Base-by-base conservation (phyloP, 1,140 invertebrate species). In the Leguminivora glycinivorella region DNA sequence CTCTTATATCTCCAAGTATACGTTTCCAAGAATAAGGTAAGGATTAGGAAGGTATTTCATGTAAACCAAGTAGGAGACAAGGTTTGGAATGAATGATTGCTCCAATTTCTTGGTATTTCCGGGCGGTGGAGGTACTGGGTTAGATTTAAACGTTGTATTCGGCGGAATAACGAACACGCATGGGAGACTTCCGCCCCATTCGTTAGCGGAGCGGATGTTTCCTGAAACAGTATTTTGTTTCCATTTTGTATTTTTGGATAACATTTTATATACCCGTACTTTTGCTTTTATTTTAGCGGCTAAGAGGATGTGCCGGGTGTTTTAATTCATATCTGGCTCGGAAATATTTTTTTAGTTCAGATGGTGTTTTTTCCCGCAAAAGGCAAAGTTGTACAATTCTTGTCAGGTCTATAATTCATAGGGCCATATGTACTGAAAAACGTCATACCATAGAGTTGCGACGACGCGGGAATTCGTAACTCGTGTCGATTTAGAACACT, bases 71-170 rank as follows among this genome's bases (percentile, higher is more conserved):
- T 72, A 43, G 31, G 56, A 68, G 72, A 81, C 76, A 83, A 82
- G 73, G 72, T 76, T 69, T 14, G 72, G 77, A 80, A 83, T 82
- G 82, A 83, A 83, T 83, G 72, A 80, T 52, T 66, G 69, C 56
- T 60, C 22, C 22, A 56, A 19, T 24, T 26, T 47, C n/a, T 47
- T 47, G 43, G 43, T 17, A 17, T 47, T 17, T 47, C n/a, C 43
- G 43, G 43, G 43, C 17, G 34, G 34, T 12, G 34, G 34, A 38
- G 34, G 12, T 12, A 14, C 34, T 9, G 34, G 34, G 34, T 63
- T 29, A 63, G 17, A 31, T 63, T 63, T 63, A 17, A 31, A 31
- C 26, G 58, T 29, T 63, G 29, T 31, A 63, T 31, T 31, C 25
- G 17, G 2, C 26, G n/a, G 9, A 29, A 63, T 63, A 29, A 63